A percentile compares a stretch with the other conserved stretches of the same genome.
phyloP scores from a whole-genome alignment of 1,140 invertebrate genomes.

The Hestina assimilis region DNA sequence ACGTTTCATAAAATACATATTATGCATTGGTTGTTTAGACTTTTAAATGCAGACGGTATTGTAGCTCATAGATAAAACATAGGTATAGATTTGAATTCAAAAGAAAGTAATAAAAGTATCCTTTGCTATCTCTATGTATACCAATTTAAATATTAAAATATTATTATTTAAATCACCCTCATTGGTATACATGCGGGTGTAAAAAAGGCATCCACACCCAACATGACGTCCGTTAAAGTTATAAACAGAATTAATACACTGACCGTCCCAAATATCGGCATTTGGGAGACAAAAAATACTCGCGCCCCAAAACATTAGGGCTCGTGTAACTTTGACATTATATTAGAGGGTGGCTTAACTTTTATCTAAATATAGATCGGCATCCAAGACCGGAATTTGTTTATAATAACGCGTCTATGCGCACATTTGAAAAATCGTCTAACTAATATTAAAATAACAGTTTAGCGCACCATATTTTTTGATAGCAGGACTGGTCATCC shows the following conservation, averaged over 20 bases:
- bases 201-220: slow-evolving; percentile 44
- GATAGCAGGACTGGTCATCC: slow-evolving; percentile 19
- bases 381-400: slow-evolving; percentile 35
- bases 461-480: neutral
- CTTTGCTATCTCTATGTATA: too few species aligned
- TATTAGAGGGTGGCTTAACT: slow-evolving; percentile 18
- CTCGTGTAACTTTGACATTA: slow-evolving; percentile 25
- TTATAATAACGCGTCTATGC: neutral
- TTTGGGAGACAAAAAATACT: slow-evolving; percentile 44
- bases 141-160: neutral
- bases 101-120: too few species aligned
- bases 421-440: neutral
- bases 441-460: neutral
- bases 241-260: slow-evolving; percentile 53
- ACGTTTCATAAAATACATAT: neutral
- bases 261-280: slow-evolving; percentile 33
- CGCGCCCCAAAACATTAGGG: slow-evolving; percentile 38
- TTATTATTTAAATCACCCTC: slow-evolving; percentile 28
- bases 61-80: too few species aligned
- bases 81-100: too few species aligned
- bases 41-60: too few species aligned
- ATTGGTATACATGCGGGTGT: slow-evolving; percentile 52
- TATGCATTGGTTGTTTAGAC: too few species aligned
- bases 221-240: slow-evolving; percentile 34
- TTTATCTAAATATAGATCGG: slow-evolving; percentile 54